phyloP scores from a whole-genome alignment of 2,888 invertebrate genomes.

The Tenthredo scrophulariae region DNA sequence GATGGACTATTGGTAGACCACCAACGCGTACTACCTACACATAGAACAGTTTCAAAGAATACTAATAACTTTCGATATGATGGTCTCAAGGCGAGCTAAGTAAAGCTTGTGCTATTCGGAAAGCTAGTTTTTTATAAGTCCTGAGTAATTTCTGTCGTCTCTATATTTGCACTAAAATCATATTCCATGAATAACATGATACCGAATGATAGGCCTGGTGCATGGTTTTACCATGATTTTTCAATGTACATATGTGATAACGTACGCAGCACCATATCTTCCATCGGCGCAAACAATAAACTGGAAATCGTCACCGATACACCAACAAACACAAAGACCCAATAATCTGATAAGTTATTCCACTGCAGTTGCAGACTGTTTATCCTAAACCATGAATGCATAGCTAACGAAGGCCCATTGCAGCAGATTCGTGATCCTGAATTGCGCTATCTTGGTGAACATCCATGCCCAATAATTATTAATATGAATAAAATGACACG shows the following conservation, averaged over 20 bases:
- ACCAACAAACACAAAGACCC: not conserved
- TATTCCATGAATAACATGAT: not conserved
- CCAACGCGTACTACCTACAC: no score
- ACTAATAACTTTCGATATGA: not conserved
- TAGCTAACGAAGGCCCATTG: constrained; percentile 16
- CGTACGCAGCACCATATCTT: not conserved
- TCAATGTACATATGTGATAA: not conserved
- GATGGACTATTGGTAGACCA: no score
- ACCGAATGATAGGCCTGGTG: not conserved
- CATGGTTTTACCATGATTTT: not conserved
- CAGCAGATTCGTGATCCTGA: constrained; percentile 17
- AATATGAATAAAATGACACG: not conserved
- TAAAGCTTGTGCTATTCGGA: not conserved
- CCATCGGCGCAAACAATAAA: constrained; percentile 1
- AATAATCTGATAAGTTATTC: constrained; percentile 6
- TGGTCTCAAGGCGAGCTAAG: not conserved
- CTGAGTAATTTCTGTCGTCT: not conserved
- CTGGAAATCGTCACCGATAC: not conserved
- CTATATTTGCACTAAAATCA: not conserved
- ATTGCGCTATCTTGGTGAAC: not conserved
- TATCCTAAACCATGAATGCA: constrained; percentile 7
- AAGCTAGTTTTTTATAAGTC: not conserved
- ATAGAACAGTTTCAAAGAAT: no score
- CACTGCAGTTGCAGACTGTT: not conserved
- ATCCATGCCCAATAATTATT: not conserved